Evolutionary conservation across 1,140 invertebrate species (phyloP).

Genomic region (Dendroctonus ponderosae): DNA sequence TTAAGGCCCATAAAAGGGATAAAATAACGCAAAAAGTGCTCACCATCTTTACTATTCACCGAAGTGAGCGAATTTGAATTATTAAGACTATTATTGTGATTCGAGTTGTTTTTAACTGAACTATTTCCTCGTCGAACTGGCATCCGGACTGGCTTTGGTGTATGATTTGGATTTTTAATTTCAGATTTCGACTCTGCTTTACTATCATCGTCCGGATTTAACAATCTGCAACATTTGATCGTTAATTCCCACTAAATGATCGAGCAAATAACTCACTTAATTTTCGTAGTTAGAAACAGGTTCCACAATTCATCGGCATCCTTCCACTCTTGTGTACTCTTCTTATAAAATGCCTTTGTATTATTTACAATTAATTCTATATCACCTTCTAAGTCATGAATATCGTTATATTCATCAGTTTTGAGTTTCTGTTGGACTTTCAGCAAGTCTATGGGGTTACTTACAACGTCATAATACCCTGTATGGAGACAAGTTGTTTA

Average conservation of each 20-base stretch:
- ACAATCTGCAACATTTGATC: constrained; percentile 10
- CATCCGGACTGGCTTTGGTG: constrained; percentile 48
- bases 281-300: constrained; percentile 64
- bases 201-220: constrained; percentile 55
- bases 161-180: constrained; percentile 26
- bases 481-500: neutral
- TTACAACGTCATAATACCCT: constrained; percentile 85
- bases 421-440: constrained; percentile 95
- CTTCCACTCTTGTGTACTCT: constrained; percentile 81
- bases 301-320: constrained; percentile 92
- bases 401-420: constrained; percentile 89
- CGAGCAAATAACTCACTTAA: constrained; percentile 38
- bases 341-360: constrained; percentile 92
- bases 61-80: constrained; percentile 68
- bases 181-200: constrained; percentile 57
- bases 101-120: constrained; percentile 19
- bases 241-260: too few species aligned
- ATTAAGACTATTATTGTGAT: constrained; percentile 54
- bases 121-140: constrained; percentile 30
- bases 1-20: neutral
- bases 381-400: constrained; percentile 84
- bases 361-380: constrained; percentile 87
- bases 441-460: constrained; percentile 89
- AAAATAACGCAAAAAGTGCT: constrained; percentile 2
- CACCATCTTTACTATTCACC: constrained; percentile 54